phyloP scores from a whole-genome alignment of 1,140 invertebrate genomes.

The Cotesia glomerata region DNA sequence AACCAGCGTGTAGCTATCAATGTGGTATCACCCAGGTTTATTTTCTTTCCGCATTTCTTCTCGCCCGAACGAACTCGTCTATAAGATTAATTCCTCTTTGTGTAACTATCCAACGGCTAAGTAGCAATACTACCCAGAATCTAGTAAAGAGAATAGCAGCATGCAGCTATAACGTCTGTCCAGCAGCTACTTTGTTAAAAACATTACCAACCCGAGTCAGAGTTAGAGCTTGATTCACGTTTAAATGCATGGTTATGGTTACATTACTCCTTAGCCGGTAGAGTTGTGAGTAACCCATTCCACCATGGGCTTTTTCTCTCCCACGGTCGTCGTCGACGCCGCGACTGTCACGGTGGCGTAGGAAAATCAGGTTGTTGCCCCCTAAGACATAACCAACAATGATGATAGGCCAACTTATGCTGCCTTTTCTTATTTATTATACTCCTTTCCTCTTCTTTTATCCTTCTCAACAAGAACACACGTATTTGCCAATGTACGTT shows the following conservation, averaged over 20 bases:
- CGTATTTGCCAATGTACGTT: not conserved
- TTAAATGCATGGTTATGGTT: too few relatives aligned
- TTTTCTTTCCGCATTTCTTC: conserved; percentile 32
- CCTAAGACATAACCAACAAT: conserved; percentile 26
- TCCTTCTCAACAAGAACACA: not conserved
- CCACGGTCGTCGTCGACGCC: conserved; percentile 27
- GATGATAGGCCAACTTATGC: conserved; percentile 19
- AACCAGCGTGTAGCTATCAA: conserved; percentile 13
- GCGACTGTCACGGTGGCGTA: conserved; percentile 21
- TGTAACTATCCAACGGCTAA: conserved; percentile 1
- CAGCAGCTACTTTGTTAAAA: too few relatives aligned
- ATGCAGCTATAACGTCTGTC: too few relatives aligned
- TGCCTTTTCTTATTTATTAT: not conserved
- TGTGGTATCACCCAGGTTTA: conserved; percentile 20
- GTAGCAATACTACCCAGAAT: not conserved
- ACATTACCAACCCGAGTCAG: too few relatives aligned
- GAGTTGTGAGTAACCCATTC: too few relatives aligned
- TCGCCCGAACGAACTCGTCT: conserved; percentile 2
- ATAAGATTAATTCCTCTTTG: conserved; percentile 6
- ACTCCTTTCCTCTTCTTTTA: not conserved
- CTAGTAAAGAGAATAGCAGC: too few relatives aligned
- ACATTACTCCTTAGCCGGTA: too few relatives aligned
- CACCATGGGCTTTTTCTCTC: conserved; percentile 21
- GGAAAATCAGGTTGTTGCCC: conserved; percentile 34
- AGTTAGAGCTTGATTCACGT: too few relatives aligned